These are phyloP conservation scores for Gyps fulvus DNA, from an alignment of 2,113 vertebrate genomes.

Conservation along the genomic window DNA sequence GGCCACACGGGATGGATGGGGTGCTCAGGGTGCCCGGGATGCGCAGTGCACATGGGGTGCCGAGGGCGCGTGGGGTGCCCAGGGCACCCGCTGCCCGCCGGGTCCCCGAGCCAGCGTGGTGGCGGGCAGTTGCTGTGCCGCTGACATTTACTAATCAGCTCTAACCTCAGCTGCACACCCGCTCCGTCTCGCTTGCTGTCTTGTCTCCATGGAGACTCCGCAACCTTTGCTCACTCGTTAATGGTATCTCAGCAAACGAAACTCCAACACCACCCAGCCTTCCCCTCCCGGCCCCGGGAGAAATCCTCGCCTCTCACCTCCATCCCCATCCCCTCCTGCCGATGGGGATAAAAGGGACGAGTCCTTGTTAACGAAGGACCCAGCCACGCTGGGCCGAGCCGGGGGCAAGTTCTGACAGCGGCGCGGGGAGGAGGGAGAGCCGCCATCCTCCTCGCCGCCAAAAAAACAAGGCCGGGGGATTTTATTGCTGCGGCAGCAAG, in stretches of 20 bases:
- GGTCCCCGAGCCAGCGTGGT: constrained; percentile 21
- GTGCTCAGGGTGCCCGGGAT: too few relatives aligned
- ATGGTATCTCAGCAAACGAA: constrained; percentile 75
- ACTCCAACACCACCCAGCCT: constrained; percentile 56
- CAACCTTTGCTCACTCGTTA: constrained; percentile 83
- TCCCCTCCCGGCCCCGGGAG: constrained; percentile 45
- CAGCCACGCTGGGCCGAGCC: not conserved
- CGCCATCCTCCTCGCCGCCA: not conserved
- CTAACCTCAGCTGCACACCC: constrained; percentile 75
- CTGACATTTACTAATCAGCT: constrained; percentile 84
- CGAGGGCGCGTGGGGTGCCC: not conserved
- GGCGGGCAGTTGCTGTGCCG: constrained; percentile 65
- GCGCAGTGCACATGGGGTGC: too few relatives aligned
- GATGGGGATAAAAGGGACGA: constrained; percentile 25
- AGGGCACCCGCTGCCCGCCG: not conserved
- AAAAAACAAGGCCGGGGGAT: constrained; percentile 6
- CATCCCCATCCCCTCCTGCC: constrained; percentile 31
- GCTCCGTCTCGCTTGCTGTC: constrained; percentile 73
- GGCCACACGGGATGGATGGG: not conserved
- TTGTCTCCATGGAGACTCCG: constrained; percentile 84
- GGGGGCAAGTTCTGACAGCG: constrained; percentile 30
- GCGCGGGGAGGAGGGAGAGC: not conserved
- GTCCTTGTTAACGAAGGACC: constrained; percentile 39
- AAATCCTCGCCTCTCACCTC: constrained; percentile 36
- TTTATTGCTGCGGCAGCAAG: constrained; percentile 20